Base-by-base conservation (phyloP, 2,113 vertebrate genomes). In the Charina bottae region DNA sequence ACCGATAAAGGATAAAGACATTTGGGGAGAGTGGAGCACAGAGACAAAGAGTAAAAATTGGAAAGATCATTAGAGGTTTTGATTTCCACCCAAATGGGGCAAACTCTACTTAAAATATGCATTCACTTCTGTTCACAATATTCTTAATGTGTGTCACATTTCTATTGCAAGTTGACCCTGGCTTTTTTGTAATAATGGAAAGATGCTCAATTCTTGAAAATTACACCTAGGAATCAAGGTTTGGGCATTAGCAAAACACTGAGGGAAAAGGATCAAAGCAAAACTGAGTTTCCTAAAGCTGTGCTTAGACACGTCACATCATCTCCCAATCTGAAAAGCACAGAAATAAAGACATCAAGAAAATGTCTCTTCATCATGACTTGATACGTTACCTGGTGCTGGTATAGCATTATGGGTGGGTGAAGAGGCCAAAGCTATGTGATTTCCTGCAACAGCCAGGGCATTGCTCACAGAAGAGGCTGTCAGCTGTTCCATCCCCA, bases 401-500 rank as follows among this genome's bases (percentile, higher is more conserved):
- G 98, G 95, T 92, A 99, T 98, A 94, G 98, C 56, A 60, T 98
- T 99, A 97, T 99, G 99, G 46, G 99, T 98, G 86, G 99, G 99
- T 11, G 99, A 99, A 0, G 98, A 98, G 94, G 99, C 97, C 96
- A 99, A 96, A 17, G 99, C 98, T 93, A 99, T 96, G 96, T 99
- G 99, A 96, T 97, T 97, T 90, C 98, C 98, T 0, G 98, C 97
- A 94, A 98, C 97, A 0, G 98, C 97, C 95, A 98, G 94, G 90
- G 97, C 93, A 94, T 98, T 98, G 97, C 98, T 98, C 96, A 99
- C 99, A 17, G 99, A 98, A 91, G 99, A 97, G 91, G 99, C 98
- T 92, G 98, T 98, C 96, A 99, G 98, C 97, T 99, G 99, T 96
- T 99, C 99, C 99, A 99, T 99, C 96, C 99, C 99, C 97, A 99